phyloP scores from a whole-genome alignment of 2,797 vertebrate species.

The Lophotriccus pileatus region DNA sequence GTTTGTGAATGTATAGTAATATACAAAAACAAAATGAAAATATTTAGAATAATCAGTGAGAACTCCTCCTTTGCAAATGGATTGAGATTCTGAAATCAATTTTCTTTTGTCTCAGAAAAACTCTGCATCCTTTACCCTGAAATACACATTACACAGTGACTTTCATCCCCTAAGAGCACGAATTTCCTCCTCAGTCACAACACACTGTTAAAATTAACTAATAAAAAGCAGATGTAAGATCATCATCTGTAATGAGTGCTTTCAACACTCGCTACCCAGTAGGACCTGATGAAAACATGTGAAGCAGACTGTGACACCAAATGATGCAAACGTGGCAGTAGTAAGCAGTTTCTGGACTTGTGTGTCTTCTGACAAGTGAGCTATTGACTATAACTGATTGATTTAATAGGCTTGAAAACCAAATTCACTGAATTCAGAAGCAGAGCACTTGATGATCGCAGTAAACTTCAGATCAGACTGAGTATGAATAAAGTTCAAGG shows the following conservation, averaged over 20 bases:
- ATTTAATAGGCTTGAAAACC: not conserved
- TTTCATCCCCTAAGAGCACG: not conserved
- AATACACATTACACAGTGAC: not conserved
- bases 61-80: not conserved
- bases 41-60: not conserved
- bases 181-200: not conserved
- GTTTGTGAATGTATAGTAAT: not conserved
- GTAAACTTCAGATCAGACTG: not conserved
- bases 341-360: not conserved
- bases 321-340: not conserved
- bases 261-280: not conserved
- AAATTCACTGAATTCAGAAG: not conserved
- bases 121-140: not conserved
- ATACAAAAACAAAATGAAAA: not conserved
- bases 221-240: constrained; percentile 29
- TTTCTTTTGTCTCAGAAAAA: not conserved
- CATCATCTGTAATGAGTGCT: not conserved
- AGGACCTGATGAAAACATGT: not conserved
- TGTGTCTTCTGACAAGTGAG: not conserved
- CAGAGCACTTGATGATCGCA: not conserved
- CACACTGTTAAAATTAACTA: constrained; percentile 28
- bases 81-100: not conserved
- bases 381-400: not conserved
- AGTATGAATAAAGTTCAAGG: not conserved
- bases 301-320: not conserved